Evolutionary conservation across 2,113 vertebrate species (phyloP).

Genomic region (Nyctibius bracteatus): DNA sequence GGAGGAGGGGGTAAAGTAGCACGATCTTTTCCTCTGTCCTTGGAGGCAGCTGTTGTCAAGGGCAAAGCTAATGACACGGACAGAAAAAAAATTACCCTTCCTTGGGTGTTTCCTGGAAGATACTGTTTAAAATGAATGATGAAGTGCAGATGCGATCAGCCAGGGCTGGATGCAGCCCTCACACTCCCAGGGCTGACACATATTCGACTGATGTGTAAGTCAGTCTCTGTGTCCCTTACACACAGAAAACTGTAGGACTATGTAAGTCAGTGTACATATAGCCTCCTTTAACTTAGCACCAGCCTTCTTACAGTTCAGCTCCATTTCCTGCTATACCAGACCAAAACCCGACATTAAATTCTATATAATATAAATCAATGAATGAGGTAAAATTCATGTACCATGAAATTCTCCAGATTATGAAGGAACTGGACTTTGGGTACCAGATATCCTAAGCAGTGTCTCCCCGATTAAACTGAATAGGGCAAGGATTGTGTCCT

Average conservation of each 20-base stretch:
- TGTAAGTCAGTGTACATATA: accelerated
- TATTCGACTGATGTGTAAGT: neutral
- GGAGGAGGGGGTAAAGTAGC: neutral
- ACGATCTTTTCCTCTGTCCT: neutral
- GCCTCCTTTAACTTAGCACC: neutral
- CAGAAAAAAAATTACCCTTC: neutral
- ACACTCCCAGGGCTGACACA: neutral
- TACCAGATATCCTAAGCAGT: neutral
- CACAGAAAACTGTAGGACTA: neutral
- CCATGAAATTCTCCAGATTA: neutral
- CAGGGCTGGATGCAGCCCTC: neutral
- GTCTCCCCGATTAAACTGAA: neutral
- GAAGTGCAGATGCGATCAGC: neutral
- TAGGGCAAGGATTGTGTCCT: neutral
- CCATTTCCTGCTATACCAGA: neutral
- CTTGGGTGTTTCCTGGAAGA: neutral
- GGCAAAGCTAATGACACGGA: neutral
- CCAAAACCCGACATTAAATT: neutral
- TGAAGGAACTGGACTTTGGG: neutral
- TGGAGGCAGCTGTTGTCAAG: neutral
- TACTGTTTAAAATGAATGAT: neutral
- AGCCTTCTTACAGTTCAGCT: neutral
- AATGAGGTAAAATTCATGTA: neutral
- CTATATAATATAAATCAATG: neutral
- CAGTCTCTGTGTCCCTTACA: neutral